These are phyloP conservation scores for Trichoplusia ni DNA, from an alignment of 1,140 invertebrate species.

Conservation along the genomic window DNA sequence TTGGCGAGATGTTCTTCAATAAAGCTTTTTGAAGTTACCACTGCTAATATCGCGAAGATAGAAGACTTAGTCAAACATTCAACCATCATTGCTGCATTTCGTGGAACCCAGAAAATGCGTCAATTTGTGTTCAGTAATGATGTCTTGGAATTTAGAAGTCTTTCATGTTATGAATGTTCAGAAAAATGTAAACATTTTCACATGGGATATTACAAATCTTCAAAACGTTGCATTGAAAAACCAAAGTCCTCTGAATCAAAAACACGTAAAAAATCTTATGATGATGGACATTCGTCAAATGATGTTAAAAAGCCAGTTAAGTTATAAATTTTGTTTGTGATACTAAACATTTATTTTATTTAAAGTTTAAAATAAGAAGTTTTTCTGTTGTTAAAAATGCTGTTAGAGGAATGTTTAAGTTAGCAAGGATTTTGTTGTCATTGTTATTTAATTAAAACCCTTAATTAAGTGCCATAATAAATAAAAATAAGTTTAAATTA, in stretches of 20 bases:
- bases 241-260: no score
- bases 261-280: no score
- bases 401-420: conserved; percentile 14
- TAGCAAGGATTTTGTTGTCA: conserved; percentile 7
- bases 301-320: conserved; percentile 1
- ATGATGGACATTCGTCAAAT: no score
- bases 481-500: conserved; percentile 26
- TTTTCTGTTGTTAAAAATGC: conserved; percentile 18
- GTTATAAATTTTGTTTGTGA: neutral
- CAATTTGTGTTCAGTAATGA: conserved; percentile 40
- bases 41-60: conserved; percentile 14
- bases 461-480: conserved; percentile 10
- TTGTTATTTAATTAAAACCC: conserved; percentile 26
- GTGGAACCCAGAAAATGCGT: conserved; percentile 43
- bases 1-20: no score
- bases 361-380: conserved; percentile 16
- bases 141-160: conserved; percentile 34
- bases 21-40: conserved; percentile 37
- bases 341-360: neutral
- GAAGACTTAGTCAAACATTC: conserved; percentile 34
- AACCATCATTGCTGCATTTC: conserved; percentile 34
- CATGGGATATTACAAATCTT: no score
- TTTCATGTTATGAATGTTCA: conserved; percentile 34
- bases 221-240: no score
- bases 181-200: conserved; percentile 29